Evolutionary conservation across 2,113 vertebrate genomes (phyloP).

Genomic region (Microcebus griseorufus): DNA sequence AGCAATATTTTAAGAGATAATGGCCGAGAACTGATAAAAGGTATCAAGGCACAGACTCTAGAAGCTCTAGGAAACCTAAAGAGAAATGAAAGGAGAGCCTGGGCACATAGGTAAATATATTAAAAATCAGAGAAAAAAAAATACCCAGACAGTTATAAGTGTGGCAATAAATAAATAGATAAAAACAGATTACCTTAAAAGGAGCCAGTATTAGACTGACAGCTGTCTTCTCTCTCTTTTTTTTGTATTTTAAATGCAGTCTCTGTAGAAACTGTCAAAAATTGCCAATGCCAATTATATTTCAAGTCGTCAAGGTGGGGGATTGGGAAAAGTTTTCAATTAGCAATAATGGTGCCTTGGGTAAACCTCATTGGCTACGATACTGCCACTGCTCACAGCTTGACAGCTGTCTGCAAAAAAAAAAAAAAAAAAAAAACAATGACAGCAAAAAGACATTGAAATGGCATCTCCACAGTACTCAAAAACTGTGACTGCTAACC

Average conservation of each 20-base stretch:
- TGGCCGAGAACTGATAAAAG: neutral
- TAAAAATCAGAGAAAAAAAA: conserved; percentile 15
- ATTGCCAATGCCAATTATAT: too few relatives aligned
- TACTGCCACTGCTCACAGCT: too few relatives aligned
- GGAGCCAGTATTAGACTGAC: neutral
- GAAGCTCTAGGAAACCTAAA: neutral
- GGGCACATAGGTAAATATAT: neutral
- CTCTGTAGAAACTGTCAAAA: too few relatives aligned
- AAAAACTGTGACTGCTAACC: neutral
- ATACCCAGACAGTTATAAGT: neutral
- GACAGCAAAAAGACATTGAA: neutral
- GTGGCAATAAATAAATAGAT: neutral
- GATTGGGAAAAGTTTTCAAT: too few relatives aligned
- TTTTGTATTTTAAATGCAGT: too few relatives aligned
- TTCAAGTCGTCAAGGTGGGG: too few relatives aligned
- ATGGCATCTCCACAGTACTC: neutral
- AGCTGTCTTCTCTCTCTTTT: neutral
- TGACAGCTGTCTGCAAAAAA: too few relatives aligned
- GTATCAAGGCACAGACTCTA: neutral
- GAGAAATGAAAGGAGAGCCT: neutral
- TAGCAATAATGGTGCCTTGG: too few relatives aligned
- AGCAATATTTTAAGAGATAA: neutral
- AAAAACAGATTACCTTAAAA: neutral
- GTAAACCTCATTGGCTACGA: too few relatives aligned
- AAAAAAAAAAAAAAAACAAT: neutral